Percentiles rank a stretch among this genome's conserved stretches.
phyloP scores from a whole-genome alignment of 1,140 invertebrate genomes.

The Trichonephila clavipes region DNA sequence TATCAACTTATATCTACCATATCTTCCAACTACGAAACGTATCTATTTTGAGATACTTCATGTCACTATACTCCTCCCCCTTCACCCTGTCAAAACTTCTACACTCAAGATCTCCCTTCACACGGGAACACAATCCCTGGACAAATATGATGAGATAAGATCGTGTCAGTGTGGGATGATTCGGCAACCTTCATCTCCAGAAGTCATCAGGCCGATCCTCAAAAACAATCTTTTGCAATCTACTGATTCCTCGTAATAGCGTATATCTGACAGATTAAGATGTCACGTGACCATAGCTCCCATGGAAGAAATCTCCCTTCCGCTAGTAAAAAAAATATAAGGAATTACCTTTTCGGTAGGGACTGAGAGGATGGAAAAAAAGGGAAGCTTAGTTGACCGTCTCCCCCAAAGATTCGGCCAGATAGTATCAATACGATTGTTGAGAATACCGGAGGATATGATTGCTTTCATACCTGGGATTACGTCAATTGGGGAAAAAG shows the following conservation, averaged over 20 bases:
- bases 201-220: neutral
- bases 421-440: slow-evolving; percentile 40
- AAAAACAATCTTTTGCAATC: slow-evolving; percentile 33
- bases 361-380: neutral
- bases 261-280: slow-evolving; percentile 47
- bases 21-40: neutral
- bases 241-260: neutral
- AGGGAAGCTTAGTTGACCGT: slow-evolving; percentile 27
- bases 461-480: slow-evolving; percentile 27
- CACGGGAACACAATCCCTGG: neutral
- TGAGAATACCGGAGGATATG: slow-evolving; percentile 12
- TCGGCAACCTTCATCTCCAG: neutral
- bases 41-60: neutral
- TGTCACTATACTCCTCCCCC: neutral
- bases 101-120: neutral
- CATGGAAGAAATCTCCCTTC: neutral
- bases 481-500: slow-evolving; percentile 1
- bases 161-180: neutral
- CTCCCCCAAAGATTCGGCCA: neutral
- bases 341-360: neutral
- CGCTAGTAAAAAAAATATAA: neutral
- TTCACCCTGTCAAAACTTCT: neutral
- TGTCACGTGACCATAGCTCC: slow-evolving; percentile 26
- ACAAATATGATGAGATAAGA: slow-evolving; percentile 29
- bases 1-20: too few species aligned